Evolutionary conservation across 2,888 invertebrate genomes (phyloP).

Genomic region (Apomyelois bistriatella): DNA sequence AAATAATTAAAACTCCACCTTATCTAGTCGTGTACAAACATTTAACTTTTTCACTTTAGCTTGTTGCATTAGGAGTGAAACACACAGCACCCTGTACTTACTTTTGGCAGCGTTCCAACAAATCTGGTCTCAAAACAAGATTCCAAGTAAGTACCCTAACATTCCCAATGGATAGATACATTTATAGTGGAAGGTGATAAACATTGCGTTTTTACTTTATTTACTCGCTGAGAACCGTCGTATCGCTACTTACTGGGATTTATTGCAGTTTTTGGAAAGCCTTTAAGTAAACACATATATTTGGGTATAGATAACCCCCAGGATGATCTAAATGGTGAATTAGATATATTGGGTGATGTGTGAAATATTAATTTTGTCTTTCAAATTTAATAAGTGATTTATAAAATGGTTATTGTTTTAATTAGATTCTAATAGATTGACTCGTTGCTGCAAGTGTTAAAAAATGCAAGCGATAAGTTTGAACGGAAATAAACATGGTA

Average conservation of each 20-base stretch:
- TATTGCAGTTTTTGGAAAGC: background rate
- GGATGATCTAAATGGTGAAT: too few relatives aligned
- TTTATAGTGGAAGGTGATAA: background rate
- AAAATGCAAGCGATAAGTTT: too few relatives aligned
- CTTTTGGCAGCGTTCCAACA: conserved; percentile 3
- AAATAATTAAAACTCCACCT: too few relatives aligned
- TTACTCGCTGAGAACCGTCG: conserved; percentile 1
- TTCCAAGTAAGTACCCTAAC: background rate
- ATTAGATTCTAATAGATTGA: too few relatives aligned
- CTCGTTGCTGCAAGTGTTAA: too few relatives aligned
- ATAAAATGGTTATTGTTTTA: too few relatives aligned
- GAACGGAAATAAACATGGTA: too few relatives aligned
- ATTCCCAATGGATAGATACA: background rate
- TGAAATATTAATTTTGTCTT: too few relatives aligned
- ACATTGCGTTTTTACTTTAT: conserved; percentile 2
- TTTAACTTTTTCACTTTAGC: background rate
- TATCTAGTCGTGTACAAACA: too few relatives aligned
- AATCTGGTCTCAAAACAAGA: conserved; percentile 3
- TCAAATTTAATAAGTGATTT: too few relatives aligned
- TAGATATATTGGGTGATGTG: too few relatives aligned
- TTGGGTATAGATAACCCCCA: background rate
- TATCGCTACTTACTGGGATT: background rate
- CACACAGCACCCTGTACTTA: background rate
- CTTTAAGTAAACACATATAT: background rate
- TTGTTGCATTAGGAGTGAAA: conserved; percentile 5